Base-by-base conservation (phyloP, 2,888 invertebrate species). In the Argynnis bischoffii region DNA sequence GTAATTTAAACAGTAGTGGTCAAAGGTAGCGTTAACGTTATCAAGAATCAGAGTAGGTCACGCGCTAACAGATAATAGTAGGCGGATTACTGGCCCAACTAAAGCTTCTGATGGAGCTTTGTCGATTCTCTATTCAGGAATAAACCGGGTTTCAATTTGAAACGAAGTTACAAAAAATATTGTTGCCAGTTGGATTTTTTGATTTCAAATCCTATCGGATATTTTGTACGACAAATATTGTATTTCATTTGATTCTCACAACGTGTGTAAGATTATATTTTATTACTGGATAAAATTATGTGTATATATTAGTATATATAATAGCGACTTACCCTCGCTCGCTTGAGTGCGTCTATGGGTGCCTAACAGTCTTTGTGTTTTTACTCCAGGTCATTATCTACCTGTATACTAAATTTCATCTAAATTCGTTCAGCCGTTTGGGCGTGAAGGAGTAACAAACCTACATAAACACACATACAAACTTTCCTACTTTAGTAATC, bases 81-180 rank as follows among this genome's bases (percentile, higher is more conserved):
- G 60, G 66, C 66, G 66, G 66, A 55, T 66, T 66, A 66, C 54
- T 48, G 66, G 18, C 6, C 55, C 60, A 55, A 61, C 66, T 61
- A 54, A 61, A 66, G 60, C 66, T 61, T 65, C 35, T 55, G 66
- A 54, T 66, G 54, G 46, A 18, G 66, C 59, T 66, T 54, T 59
- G 66, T 59, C 53, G 46, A 55, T 55, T 31, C 60, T 8, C 48
- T 41, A 53, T 65, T 66, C 55, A 35, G 55, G 61, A 61, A 66
- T 50, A 55, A 54, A 66, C 35, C 18, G 6, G 15, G 16, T 50
- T 55, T 50, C 60, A 54, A 66, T 66, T 59, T 47, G 46, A 59
- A 59, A 59, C 53, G 41, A 57, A 59, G 5, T 53, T 21, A 48
- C 18, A 46, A 65, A 59, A 65, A 57, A 50, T 51, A 35, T 61